A percentile compares a stretch with the other conserved stretches of the same genome.
Evolutionary conservation across 2,797 vertebrate genomes (phyloP).

Genomic region (Threskiornis aethiopicus): DNA sequence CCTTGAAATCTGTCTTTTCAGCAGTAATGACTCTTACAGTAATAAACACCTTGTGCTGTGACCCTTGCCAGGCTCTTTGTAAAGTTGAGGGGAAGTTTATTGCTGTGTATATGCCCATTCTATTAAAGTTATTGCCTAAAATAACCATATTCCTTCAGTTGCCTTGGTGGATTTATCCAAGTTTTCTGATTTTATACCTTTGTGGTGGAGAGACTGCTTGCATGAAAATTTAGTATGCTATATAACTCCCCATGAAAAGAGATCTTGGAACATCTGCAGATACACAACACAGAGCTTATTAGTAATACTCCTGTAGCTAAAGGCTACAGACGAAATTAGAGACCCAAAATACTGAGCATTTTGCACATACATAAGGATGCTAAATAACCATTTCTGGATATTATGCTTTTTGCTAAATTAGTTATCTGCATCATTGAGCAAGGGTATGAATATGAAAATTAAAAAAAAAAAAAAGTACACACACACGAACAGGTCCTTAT

Average conservation of each 20-base stretch:
- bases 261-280: constrained; percentile 2
- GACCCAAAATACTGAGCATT: not conserved
- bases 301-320: not conserved
- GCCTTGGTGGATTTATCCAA: not conserved
- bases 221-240: not conserved
- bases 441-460: not conserved
- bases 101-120: not conserved
- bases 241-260: not conserved
- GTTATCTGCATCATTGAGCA: not conserved
- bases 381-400: not conserved
- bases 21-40: not conserved
- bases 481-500: not conserved
- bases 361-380: not conserved
- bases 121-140: not conserved
- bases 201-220: not conserved
- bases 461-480: not conserved
- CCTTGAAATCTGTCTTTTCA: not conserved
- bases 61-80: not conserved
- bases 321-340: not conserved
- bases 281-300: not conserved
- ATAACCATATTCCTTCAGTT: not conserved
- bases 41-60: constrained; percentile 1
- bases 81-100: not conserved
- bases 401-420: not conserved
- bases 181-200: not conserved